A percentile compares a stretch with the other conserved stretches of the same genome.
Conservation (phyloP, 1,140 invertebrate species). For the Mya arenaria region DNA sequence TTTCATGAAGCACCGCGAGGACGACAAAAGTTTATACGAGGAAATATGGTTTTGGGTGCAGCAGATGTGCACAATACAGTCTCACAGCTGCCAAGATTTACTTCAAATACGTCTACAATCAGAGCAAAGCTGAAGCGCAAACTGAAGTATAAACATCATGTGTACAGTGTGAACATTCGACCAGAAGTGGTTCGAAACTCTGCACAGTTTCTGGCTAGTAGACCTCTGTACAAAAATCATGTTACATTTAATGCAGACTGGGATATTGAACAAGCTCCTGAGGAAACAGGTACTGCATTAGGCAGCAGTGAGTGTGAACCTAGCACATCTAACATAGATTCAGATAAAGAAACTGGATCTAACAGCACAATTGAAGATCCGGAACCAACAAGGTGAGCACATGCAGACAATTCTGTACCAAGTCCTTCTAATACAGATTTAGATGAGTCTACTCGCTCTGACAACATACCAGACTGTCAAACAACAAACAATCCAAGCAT, state of each 20-base stretch:
- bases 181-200: constrained; percentile 26
- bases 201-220: constrained; percentile 21
- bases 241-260: constrained; percentile 13
- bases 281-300: neutral
- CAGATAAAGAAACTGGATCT: too few species aligned
- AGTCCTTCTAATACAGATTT: too few species aligned
- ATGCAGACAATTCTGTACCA: too few species aligned
- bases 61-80: constrained; percentile 44
- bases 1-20: constrained; percentile 52
- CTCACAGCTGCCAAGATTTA: constrained; percentile 23
- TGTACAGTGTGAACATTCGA: constrained; percentile 38
- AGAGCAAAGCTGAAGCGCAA: constrained; percentile 38
- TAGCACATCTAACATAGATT: too few species aligned
- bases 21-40: constrained; percentile 36
- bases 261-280: neutral
- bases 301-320: too few species aligned
- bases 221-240: constrained; percentile 41
- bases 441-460: too few species aligned
- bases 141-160: constrained; percentile 52
- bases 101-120: constrained; percentile 46
- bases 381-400: too few species aligned
- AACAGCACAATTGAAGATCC: too few species aligned
- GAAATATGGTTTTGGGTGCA: constrained; percentile 55
- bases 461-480: too few species aligned
- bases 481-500: too few species aligned